Conservation (phyloP, 1,140 invertebrate species). For the Ditylenchus dipsaci region DNA sequence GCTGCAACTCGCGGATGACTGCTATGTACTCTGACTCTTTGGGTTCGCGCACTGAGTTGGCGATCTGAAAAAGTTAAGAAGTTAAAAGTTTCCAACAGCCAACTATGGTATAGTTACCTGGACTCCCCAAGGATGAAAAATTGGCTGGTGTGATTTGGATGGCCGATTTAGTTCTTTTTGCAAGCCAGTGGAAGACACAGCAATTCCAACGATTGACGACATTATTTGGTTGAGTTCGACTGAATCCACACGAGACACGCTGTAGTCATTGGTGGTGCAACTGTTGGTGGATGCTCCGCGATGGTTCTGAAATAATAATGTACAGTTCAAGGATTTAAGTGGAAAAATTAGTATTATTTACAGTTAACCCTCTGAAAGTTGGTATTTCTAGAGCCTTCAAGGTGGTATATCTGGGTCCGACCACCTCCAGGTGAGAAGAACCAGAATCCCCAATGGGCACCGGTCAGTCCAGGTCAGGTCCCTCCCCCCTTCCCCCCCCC, state of each 20-base stretch:
- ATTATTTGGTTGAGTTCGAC: slow-evolving; percentile 6
- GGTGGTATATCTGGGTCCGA: too few species aligned
- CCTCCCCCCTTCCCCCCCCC: too few species aligned
- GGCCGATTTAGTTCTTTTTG: background rate
- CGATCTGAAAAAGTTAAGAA: slow-evolving; percentile 10
- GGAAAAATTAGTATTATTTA: background rate
- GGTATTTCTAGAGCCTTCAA: too few species aligned
- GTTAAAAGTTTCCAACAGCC: background rate
- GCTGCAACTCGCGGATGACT: slow-evolving; percentile 31
- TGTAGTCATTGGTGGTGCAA: background rate
- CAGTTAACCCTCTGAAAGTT: too few species aligned
- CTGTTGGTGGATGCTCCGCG: background rate
- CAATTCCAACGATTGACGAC: background rate
- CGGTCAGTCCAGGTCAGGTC: too few species aligned
- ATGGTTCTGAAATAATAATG: background rate
- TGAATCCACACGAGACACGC: slow-evolving; percentile 1
- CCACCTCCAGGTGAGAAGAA: too few species aligned
- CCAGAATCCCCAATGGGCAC: too few species aligned
- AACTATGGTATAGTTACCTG: background rate
- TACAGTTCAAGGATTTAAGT: background rate
- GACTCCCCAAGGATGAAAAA: slow-evolving; percentile 1
- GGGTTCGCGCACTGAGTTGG: slow-evolving; percentile 28
- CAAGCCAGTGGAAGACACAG: background rate
- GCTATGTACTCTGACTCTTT: slow-evolving; percentile 43
- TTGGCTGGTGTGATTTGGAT: slow-evolving; percentile 4